Evolutionary conservation across 1,140 invertebrate species (phyloP).

Genomic region (Anoplophora glabripennis): DNA sequence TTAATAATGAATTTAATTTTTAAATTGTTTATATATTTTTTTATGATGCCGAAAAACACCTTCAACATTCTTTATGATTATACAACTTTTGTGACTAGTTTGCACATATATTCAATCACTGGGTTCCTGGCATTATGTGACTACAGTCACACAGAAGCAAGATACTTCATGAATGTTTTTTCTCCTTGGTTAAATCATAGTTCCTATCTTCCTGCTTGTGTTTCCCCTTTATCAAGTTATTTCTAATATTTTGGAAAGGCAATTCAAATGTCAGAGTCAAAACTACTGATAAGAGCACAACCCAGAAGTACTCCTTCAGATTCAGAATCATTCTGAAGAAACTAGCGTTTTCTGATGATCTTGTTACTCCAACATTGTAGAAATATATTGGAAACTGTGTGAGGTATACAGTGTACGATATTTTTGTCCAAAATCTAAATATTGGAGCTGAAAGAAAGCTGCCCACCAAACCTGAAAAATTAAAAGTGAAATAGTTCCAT

Average conservation of each 20-base stretch:
- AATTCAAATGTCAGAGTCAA: slow-evolving; percentile 42
- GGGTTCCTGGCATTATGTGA: too few species aligned
- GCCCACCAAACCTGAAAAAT: slow-evolving; percentile 48
- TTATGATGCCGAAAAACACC: too few species aligned
- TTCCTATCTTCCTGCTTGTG: too few species aligned
- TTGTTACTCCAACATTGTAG: slow-evolving; percentile 56
- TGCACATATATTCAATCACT: too few species aligned
- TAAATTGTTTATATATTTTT: too few species aligned
- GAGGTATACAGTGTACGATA: slow-evolving; percentile 57
- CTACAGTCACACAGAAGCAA: too few species aligned
- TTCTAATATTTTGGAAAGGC: slow-evolving; percentile 45
- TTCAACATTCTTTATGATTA: too few species aligned
- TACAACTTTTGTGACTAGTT: too few species aligned
- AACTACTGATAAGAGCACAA: slow-evolving; percentile 35
- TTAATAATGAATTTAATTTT: too few species aligned
- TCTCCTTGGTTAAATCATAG: too few species aligned
- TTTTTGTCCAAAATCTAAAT: slow-evolving; percentile 51
- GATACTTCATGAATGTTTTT: too few species aligned
- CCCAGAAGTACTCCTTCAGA: slow-evolving; percentile 33
- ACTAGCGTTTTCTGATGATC: slow-evolving; percentile 50
- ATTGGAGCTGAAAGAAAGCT: slow-evolving; percentile 49
- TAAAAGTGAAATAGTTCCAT: slow-evolving; percentile 39
- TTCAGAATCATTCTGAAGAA: slow-evolving; percentile 33
- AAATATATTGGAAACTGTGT: slow-evolving; percentile 61
- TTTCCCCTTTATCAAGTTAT: too few species aligned